Conservation (phyloP, 2,888 invertebrate genomes). For the Leistus spinibarbis region DNA sequence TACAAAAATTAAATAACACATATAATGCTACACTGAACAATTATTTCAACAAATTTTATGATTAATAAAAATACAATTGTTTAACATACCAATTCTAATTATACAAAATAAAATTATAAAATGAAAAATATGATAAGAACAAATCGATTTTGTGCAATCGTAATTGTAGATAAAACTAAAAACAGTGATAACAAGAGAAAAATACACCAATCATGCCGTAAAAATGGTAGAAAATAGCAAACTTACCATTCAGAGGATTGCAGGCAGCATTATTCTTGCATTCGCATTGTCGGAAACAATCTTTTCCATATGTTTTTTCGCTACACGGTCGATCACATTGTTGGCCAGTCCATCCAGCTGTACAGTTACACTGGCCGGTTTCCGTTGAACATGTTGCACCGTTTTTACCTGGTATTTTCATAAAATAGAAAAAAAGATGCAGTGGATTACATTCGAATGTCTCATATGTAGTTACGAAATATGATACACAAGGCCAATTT, state of each 20-base stretch:
- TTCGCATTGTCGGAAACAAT: constrained; percentile 75
- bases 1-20: not conserved
- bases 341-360: constrained; percentile 79
- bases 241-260: constrained; percentile 79
- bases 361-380: constrained; percentile 80
- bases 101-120: too few relatives aligned
- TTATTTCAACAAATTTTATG: too few relatives aligned
- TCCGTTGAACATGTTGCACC: constrained; percentile 79
- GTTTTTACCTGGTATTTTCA: constrained; percentile 61
- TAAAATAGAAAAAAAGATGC: constrained; percentile 8
- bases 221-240: constrained; percentile 3
- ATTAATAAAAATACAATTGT: too few relatives aligned
- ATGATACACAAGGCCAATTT: too few relatives aligned
- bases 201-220: not conserved
- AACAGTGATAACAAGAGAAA: not conserved
- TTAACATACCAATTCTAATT: too few relatives aligned
- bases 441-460: not conserved
- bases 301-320: constrained; percentile 78
- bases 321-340: constrained; percentile 90
- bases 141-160: not conserved
- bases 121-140: too few relatives aligned
- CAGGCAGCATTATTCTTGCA: constrained; percentile 85
- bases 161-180: not conserved
- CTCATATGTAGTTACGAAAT: too few relatives aligned
- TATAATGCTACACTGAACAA: too few relatives aligned